Percentiles rank a stretch among this genome's conserved stretches.
Conservation (phyloP, 1,140 invertebrate species). For the Gryllus bimaculatus region DNA sequence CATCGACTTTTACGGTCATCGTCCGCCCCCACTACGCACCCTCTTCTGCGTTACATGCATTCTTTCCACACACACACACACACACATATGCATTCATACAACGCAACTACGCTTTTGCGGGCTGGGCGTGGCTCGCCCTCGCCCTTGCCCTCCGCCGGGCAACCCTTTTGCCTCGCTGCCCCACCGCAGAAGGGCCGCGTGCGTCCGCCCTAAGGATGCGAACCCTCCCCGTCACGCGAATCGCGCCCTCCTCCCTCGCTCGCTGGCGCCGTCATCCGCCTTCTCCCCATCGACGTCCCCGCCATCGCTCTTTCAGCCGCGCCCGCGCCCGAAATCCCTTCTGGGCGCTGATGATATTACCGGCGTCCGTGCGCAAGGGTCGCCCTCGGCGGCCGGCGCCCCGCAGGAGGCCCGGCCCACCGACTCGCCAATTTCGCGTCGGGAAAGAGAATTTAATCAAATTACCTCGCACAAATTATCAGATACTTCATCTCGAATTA, state of each 20-base stretch:
- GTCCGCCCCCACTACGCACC: too few relatives aligned
- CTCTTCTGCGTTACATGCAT: too few relatives aligned
- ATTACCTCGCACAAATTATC: not conserved
- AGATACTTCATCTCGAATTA: not conserved
- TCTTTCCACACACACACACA: too few relatives aligned
- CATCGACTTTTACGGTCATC: too few relatives aligned
- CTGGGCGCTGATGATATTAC: not conserved
- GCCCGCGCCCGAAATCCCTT: not conserved
- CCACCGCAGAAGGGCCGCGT: not conserved
- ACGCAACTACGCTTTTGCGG: not conserved
- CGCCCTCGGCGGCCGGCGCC: not conserved
- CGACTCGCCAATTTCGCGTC: not conserved
- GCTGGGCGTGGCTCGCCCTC: too few relatives aligned
- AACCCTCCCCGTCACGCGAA: too few relatives aligned
- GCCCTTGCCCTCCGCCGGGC: too few relatives aligned
- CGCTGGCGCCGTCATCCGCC: too few relatives aligned
- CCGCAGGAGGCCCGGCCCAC: not conserved
- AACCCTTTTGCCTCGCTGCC: not conserved
- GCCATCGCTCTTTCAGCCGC: not conserved
- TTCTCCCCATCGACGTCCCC: too few relatives aligned
- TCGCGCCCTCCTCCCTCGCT: too few relatives aligned
- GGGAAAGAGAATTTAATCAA: not conserved
- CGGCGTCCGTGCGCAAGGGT: not conserved
- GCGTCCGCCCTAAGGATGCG: too few relatives aligned
- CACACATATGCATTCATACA: too few relatives aligned